phyloP scores from a whole-genome alignment of 2,113 vertebrate genomes.

The Diadophis punctatus region DNA sequence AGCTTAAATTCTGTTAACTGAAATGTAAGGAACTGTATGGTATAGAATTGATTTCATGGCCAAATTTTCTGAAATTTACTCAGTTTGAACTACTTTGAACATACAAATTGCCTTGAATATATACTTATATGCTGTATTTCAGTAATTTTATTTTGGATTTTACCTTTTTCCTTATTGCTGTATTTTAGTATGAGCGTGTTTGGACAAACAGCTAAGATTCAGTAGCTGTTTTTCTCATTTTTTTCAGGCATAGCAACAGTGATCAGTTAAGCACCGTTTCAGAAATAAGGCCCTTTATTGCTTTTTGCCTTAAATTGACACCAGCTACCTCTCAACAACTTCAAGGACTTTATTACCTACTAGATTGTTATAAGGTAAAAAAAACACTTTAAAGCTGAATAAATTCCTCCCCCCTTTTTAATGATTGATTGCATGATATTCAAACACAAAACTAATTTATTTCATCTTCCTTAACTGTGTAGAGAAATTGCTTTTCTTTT shows the following conservation, averaged over 20 bases:
- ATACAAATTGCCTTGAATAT: background rate
- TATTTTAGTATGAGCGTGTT: background rate
- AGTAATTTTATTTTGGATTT: background rate
- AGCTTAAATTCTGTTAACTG: background rate
- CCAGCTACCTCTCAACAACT: slow-evolving; percentile 80
- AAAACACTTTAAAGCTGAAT: background rate
- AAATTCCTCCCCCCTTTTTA: background rate
- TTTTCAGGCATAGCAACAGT: slow-evolving; percentile 68
- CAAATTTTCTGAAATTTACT: background rate
- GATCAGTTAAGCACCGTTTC: slow-evolving; percentile 55
- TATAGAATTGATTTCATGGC: background rate
- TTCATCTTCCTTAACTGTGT: background rate
- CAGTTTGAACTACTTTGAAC: background rate
- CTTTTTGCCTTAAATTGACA: slow-evolving; percentile 85
- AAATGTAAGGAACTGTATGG: background rate
- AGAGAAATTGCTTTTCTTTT: background rate
- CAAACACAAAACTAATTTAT: background rate
- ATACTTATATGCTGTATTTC: background rate
- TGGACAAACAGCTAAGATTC: background rate
- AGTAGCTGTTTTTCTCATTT: slow-evolving; percentile 21
- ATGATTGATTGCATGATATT: rapidly evolving
- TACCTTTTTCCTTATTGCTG: background rate
- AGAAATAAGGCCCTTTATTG: slow-evolving; percentile 76
- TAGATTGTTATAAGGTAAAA: slow-evolving; percentile 77
- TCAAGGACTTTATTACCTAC: slow-evolving; percentile 81